phyloP scores from a whole-genome alignment of 2,888 invertebrate species.

The Oegoconia quadripuncta region DNA sequence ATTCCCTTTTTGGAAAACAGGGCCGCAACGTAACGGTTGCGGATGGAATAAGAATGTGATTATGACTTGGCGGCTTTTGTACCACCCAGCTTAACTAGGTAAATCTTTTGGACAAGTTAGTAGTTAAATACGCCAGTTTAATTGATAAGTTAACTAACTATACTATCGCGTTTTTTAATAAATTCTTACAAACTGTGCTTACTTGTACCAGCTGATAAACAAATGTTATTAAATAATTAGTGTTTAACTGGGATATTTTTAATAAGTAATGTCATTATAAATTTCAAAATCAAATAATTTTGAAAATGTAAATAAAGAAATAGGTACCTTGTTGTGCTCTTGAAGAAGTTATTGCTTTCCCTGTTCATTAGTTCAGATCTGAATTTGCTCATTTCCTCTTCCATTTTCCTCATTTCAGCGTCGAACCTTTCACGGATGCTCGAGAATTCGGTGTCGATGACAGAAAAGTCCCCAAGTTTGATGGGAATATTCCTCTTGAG shows the following conservation, averaged over 20 bases:
- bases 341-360: constrained; percentile 94
- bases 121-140: too few species aligned
- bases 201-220: too few species aligned
- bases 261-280: too few species aligned
- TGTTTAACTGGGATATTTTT: neutral
- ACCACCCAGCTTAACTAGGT: neutral
- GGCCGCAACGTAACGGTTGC: constrained; percentile 49
- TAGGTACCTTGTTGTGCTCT: constrained; percentile 90
- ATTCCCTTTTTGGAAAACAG: constrained; percentile 69
- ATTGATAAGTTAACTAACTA: too few species aligned
- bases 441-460: constrained; percentile 97
- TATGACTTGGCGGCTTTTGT: constrained; percentile 26
- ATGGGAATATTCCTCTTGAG: constrained; percentile 95
- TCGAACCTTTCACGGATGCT: constrained; percentile 97
- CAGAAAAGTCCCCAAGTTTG: constrained; percentile 95
- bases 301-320: constrained; percentile 25
- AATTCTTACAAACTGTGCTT: too few species aligned
- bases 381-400: constrained; percentile 98
- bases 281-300: too few species aligned
- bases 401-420: constrained; percentile 98
- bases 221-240: too few species aligned
- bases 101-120: neutral
- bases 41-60: constrained; percentile 56
- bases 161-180: too few species aligned
- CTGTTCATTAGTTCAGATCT: constrained; percentile 95